phyloP scores from a whole-genome alignment of 2,797 vertebrate genomes.

The Triplophysa yarkandensis region DNA sequence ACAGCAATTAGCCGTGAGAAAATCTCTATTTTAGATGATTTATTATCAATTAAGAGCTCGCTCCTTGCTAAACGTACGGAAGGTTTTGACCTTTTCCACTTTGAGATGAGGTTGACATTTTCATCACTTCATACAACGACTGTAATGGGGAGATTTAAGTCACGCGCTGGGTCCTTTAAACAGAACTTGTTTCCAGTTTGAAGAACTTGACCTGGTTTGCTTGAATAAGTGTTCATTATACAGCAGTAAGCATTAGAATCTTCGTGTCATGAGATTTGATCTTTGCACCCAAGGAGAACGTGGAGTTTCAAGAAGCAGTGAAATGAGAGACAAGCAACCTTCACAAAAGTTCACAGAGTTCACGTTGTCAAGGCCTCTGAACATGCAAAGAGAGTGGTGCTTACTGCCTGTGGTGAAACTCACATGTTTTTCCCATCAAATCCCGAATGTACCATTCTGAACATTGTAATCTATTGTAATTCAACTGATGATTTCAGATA shows the following conservation, averaged over 20 bases:
- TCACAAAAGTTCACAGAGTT: slow-evolving; percentile 8
- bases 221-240: neutral
- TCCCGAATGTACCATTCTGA: neutral
- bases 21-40: neutral
- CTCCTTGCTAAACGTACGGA: neutral
- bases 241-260: neutral
- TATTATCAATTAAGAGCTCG: neutral
- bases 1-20: neutral
- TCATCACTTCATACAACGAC: neutral
- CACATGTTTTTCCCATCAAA: slow-evolving; percentile 11
- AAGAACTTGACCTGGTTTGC: neutral
- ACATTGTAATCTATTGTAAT: neutral
- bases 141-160: neutral
- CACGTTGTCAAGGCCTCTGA: slow-evolving; percentile 27
- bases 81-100: neutral
- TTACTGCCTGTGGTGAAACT: slow-evolving; percentile 17
- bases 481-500: slow-evolving; percentile 8
- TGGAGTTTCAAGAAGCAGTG: slow-evolving; percentile 1
- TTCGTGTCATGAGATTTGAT: slow-evolving; percentile 13
- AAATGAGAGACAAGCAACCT: slow-evolving; percentile 14
- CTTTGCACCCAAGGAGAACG: neutral
- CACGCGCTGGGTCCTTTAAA: slow-evolving; percentile 8
- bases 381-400: slow-evolving; percentile 30
- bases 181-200: neutral
- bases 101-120: neutral